Evolutionary conservation across 2,113 vertebrate species (phyloP).

Genomic region (Crypturellus undulatus): DNA sequence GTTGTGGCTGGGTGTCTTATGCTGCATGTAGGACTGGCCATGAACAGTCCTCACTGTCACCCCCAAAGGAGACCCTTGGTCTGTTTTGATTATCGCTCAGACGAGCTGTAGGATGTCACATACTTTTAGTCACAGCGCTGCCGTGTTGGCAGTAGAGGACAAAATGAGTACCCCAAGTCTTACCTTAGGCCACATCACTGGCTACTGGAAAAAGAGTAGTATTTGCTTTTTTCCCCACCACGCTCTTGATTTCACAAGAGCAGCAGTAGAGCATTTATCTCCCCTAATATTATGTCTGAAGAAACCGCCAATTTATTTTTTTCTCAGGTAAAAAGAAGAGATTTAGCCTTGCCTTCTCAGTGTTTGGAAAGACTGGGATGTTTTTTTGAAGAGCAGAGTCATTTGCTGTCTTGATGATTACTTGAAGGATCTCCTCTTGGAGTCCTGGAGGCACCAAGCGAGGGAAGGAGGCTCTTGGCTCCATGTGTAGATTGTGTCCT

Average conservation of each 20-base stretch:
- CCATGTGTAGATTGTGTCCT: background rate
- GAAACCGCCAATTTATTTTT: background rate
- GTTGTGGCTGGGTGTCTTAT: background rate
- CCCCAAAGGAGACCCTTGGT: background rate
- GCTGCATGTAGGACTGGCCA: background rate
- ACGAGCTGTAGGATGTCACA: background rate
- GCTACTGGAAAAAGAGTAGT: background rate
- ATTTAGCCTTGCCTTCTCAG: background rate
- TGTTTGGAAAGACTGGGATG: background rate
- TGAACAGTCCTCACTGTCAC: background rate
- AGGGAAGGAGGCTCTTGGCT: background rate
- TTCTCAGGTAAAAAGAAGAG: background rate
- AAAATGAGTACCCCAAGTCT: background rate
- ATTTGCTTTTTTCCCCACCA: no score
- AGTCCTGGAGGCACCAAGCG: background rate
- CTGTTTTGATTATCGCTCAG: background rate
- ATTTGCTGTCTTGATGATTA: background rate
- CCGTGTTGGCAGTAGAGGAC: background rate
- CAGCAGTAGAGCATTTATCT: background rate
- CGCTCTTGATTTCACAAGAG: fast-evolving
- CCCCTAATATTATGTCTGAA: background rate
- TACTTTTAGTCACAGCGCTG: background rate
- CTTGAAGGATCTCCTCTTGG: background rate
- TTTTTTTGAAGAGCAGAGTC: background rate
- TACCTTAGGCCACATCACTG: background rate